These are phyloP conservation scores for Spinus pinus DNA, from an alignment of 2,797 vertebrate genomes.

Conservation along the genomic window DNA sequence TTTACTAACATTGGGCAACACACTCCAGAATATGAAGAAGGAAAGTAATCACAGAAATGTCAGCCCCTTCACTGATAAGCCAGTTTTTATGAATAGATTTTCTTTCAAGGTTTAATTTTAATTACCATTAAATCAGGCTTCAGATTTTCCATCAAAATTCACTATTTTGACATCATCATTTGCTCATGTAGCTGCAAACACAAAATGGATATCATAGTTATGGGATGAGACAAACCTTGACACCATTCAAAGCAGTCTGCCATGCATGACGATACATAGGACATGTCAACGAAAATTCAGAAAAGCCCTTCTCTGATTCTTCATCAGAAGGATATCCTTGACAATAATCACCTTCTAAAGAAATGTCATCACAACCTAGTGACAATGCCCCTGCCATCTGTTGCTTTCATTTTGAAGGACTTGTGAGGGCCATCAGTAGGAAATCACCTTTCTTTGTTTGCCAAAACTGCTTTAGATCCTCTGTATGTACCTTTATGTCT, in stretches of 20 bases:
- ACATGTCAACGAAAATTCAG: background rate
- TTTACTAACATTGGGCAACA: background rate
- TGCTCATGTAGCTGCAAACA: background rate
- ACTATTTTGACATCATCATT: background rate
- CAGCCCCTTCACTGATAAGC: background rate
- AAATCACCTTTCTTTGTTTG: conserved; percentile 52
- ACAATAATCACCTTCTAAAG: conserved; percentile 25
- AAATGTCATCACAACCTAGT: conserved; percentile 80
- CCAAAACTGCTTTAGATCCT: conserved; percentile 12
- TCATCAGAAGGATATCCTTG: background rate
- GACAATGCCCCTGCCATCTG: conserved; percentile 72
- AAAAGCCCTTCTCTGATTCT: background rate
- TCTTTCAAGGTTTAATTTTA: background rate
- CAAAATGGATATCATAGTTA: background rate
- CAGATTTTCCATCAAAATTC: background rate
- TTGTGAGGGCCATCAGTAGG: conserved; percentile 69
- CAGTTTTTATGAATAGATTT: background rate
- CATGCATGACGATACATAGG: background rate
- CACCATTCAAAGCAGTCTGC: background rate
- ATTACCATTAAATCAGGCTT: background rate
- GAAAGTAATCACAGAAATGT: background rate
- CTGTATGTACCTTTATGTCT: background rate
- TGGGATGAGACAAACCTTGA: background rate
- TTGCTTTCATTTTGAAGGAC: background rate
- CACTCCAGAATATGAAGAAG: background rate